Evolutionary conservation across 2,113 vertebrate species (phyloP).

Genomic region (Nothobranchius furzeri): DNA sequence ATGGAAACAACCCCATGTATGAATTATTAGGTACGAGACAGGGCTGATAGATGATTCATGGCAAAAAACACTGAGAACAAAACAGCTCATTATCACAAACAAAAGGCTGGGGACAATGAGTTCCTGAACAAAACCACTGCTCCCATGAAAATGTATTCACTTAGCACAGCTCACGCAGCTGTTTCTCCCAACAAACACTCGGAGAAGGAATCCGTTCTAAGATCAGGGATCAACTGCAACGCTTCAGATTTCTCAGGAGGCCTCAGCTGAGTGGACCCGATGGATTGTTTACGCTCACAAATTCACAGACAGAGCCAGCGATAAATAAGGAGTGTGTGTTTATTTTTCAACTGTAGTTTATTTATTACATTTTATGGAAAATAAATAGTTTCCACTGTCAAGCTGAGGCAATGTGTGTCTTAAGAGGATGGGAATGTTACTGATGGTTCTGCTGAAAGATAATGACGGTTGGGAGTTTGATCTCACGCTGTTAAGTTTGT

Average conservation of each 20-base stretch:
- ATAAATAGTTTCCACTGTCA: not conserved
- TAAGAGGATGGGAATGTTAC: not conserved
- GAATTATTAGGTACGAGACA: conserved; percentile 45
- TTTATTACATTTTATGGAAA: not conserved
- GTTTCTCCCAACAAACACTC: conserved; percentile 1
- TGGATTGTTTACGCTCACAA: conserved; percentile 23
- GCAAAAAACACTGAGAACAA: conserved; percentile 39
- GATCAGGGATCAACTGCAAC: conserved; percentile 17
- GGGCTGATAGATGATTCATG: conserved; percentile 34
- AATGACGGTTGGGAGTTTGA: not conserved
- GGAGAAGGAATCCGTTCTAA: not conserved
- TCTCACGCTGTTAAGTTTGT: not conserved
- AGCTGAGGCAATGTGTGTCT: not conserved
- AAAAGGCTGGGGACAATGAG: conserved; percentile 32
- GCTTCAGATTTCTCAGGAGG: conserved; percentile 25
- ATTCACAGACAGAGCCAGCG: conserved; percentile 10
- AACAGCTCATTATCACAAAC: conserved; percentile 49
- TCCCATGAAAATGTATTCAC: conserved; percentile 7
- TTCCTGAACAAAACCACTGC: not conserved
- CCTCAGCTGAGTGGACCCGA: conserved; percentile 17
- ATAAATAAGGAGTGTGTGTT: conserved; percentile 13
- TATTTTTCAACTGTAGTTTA: not conserved
- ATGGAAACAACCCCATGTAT: conserved; percentile 26
- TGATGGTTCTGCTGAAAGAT: not conserved
- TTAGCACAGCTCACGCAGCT: not conserved